These are phyloP conservation scores for Zonitis immaculata DNA, from an alignment of 2,888 invertebrate species.

Conservation along the genomic window DNA sequence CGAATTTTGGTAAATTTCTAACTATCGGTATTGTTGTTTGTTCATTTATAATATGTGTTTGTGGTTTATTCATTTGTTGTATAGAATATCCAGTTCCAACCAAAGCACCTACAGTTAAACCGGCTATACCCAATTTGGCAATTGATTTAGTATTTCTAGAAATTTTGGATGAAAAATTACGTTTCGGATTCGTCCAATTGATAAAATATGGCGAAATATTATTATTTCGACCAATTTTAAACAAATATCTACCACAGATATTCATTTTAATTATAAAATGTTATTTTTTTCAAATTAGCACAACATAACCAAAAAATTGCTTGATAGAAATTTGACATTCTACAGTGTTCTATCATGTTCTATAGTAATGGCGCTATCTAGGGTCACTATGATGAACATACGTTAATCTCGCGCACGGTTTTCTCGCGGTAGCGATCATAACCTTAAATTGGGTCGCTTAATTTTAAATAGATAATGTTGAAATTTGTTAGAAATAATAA, in stretches of 20 bases:
- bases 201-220: background rate
- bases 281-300: conserved; percentile 5
- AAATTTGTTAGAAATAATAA: background rate
- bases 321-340: background rate
- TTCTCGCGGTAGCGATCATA: background rate
- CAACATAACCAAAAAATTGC: conserved; percentile 5
- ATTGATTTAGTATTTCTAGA: conserved; percentile 20
- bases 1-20: conserved; percentile 44
- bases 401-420: too few species aligned
- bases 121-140: conserved; percentile 43
- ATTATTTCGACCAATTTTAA: conserved; percentile 5
- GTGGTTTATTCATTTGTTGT: conserved; percentile 45
- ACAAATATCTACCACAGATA: conserved; percentile 7
- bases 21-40: conserved; percentile 43
- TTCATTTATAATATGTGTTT: conserved; percentile 48
- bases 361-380: background rate
- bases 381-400: background rate
- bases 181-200: conserved; percentile 5
- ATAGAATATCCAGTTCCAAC: conserved; percentile 52
- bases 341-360: too few species aligned
- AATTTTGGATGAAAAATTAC: conserved; percentile 4
- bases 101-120: conserved; percentile 46
- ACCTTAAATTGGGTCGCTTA: background rate
- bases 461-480: background rate
- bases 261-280: conserved; percentile 23